A percentile compares a stretch with the other conserved stretches of the same genome.
phyloP scores from a whole-genome alignment of 2,888 invertebrate genomes.

The Patella caerulea region DNA sequence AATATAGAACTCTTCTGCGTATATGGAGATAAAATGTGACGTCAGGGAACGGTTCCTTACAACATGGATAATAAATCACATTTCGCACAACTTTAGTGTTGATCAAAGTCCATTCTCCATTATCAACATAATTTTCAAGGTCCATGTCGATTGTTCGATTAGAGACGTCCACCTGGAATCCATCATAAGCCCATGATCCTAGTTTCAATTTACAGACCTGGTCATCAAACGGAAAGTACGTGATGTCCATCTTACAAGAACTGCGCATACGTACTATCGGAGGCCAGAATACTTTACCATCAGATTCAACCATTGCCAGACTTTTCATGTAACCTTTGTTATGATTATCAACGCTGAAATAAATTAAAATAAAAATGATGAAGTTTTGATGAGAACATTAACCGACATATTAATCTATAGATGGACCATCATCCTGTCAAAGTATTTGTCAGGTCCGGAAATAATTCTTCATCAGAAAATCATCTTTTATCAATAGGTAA shows the following conservation, averaged over 20 bases:
- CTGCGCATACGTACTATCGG: conserved; percentile 75
- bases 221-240: conserved; percentile 76
- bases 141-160: conserved; percentile 71
- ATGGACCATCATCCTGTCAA: no score
- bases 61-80: conserved; percentile 73
- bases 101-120: conserved; percentile 76
- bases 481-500: not conserved
- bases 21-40: conserved; percentile 74
- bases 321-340: conserved; percentile 75
- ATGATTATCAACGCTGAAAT: conserved; percentile 76
- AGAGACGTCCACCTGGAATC: conserved; percentile 65
- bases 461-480: not conserved
- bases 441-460: no score
- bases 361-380: no score
- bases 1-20: conserved; percentile 73
- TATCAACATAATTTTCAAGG: conserved; percentile 74
- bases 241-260: conserved; percentile 75
- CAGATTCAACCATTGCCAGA: conserved; percentile 74
- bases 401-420: no score
- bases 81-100: conserved; percentile 72
- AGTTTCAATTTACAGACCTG: conserved; percentile 73
- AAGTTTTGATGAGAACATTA: no score
- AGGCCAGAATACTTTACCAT: conserved; percentile 76
- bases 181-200: conserved; percentile 71
- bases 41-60: conserved; percentile 75